A percentile compares a stretch with the other conserved stretches of the same genome.
Conservation (phyloP, 2,113 vertebrate species). For the Globicephala melas region DNA sequence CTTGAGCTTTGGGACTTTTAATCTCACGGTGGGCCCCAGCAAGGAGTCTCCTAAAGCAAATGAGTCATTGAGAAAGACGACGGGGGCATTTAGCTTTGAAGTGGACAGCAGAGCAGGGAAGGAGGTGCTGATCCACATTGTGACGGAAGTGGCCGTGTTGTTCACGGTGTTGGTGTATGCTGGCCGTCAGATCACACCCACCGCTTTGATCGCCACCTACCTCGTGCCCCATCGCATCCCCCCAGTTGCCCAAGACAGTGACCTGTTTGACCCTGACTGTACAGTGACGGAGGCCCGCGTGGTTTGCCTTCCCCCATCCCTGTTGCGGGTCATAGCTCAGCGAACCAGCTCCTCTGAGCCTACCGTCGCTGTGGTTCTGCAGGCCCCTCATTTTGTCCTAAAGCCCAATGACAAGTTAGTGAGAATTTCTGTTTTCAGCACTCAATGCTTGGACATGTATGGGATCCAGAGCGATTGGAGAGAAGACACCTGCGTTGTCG, state of each 20-base stretch:
- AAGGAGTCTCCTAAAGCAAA: accelerated
- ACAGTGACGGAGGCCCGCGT: constrained; percentile 56
- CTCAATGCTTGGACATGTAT: constrained; percentile 76
- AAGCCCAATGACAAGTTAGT: constrained; percentile 51
- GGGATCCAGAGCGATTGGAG: constrained; percentile 67
- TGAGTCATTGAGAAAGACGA: background rate
- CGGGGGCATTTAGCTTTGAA: constrained; percentile 72
- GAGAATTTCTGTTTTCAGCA: constrained; percentile 71
- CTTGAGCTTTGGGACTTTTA: constrained; percentile 5
- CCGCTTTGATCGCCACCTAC: constrained; percentile 55
- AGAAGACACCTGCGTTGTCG: constrained; percentile 55
- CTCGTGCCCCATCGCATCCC: constrained; percentile 57
- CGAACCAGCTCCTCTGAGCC: accelerated
- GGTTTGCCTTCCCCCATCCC: constrained; percentile 73
- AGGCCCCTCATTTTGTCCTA: background rate
- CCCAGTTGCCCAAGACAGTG: background rate
- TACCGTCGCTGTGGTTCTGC: constrained; percentile 56
- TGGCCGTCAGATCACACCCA: background rate
- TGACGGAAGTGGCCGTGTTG: constrained; percentile 65
- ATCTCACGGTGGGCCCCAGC: constrained; percentile 61
- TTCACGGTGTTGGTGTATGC: constrained; percentile 73
- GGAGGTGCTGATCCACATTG: constrained; percentile 78
- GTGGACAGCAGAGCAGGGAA: constrained; percentile 41
- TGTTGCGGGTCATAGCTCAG: constrained; percentile 58
- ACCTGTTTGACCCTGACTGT: constrained; percentile 29